Evolutionary conservation across 2,888 invertebrate genomes (phyloP).

Genomic region (Brenthis ino): DNA sequence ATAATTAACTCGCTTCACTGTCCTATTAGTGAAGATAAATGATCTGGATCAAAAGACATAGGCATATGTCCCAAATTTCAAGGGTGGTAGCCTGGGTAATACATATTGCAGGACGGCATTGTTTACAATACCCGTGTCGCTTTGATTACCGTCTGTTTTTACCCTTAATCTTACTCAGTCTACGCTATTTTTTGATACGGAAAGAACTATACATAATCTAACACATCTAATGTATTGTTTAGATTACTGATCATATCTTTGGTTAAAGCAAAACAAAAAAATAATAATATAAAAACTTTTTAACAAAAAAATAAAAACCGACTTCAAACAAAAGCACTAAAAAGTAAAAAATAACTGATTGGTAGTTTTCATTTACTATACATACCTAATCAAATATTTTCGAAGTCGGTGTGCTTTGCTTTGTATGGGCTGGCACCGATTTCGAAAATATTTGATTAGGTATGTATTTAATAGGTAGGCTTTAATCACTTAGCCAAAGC

Average conservation of each 20-base stretch:
- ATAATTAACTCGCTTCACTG: neutral
- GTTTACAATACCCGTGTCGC: conserved; percentile 43
- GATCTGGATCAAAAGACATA: conserved; percentile 5
- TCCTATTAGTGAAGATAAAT: conserved; percentile 1
- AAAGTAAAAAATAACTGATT: too few species aligned
- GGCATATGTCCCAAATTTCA: conserved; percentile 13
- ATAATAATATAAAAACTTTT: too few species aligned
- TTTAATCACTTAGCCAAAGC: too few species aligned
- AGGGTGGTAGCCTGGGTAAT: conserved; percentile 19
- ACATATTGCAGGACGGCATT: conserved; percentile 36
- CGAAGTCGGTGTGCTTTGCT: too few species aligned
- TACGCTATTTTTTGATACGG: neutral
- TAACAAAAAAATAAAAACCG: too few species aligned
- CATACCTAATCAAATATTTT: too few species aligned
- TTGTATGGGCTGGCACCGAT: too few species aligned
- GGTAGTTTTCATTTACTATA: too few species aligned
- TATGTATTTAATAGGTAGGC: too few species aligned
- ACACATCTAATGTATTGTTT: neutral
- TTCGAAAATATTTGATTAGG: too few species aligned
- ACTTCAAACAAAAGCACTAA: too few species aligned
- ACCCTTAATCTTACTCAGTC: conserved; percentile 5
- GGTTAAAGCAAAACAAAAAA: too few species aligned
- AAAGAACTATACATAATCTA: neutral
- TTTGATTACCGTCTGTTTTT: conserved; percentile 41
- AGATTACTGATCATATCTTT: neutral